Conservation (phyloP, 2,113 vertebrate genomes). For the Austrofundulus limnaeus region DNA sequence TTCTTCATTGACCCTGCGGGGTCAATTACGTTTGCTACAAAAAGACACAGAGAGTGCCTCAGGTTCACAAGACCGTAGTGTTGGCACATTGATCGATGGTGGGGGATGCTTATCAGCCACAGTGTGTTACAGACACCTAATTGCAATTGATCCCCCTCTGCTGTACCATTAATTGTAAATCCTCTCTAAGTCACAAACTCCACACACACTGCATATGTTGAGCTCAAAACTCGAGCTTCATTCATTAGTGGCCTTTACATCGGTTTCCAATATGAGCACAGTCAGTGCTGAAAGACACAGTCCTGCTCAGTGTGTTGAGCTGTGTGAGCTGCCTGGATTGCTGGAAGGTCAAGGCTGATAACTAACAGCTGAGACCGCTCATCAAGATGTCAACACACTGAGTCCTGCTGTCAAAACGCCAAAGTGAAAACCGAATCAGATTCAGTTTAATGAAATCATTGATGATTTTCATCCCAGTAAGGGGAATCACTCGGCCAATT, state of each 20-base stretch:
- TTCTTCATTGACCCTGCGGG: slow-evolving; percentile 65
- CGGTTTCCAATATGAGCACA: slow-evolving; percentile 61
- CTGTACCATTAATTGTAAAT: slow-evolving; percentile 77
- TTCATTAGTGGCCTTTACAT: slow-evolving; percentile 56
- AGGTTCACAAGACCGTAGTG: slow-evolving; percentile 44
- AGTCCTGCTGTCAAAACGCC: slow-evolving; percentile 30
- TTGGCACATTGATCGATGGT: slow-evolving; percentile 69
- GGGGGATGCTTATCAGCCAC: slow-evolving; percentile 71
- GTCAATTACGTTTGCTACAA: slow-evolving; percentile 63
- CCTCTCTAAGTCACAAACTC: slow-evolving; percentile 63
- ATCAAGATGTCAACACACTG: slow-evolving; percentile 51
- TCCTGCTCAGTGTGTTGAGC: slow-evolving; percentile 18
- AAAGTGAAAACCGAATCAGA: slow-evolving; percentile 25
- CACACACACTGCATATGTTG: slow-evolving; percentile 40
- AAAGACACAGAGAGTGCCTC: slow-evolving; percentile 40
- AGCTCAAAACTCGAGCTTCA: slow-evolving; percentile 66
- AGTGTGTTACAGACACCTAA: slow-evolving; percentile 75
- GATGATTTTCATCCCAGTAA: slow-evolving; percentile 8
- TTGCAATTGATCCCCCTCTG: slow-evolving; percentile 77
- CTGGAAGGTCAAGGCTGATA: slow-evolving; percentile 64
- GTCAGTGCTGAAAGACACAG: slow-evolving; percentile 29
- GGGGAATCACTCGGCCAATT: neutral
- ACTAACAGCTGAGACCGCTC: slow-evolving; percentile 30
- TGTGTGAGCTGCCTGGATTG: slow-evolving; percentile 1
- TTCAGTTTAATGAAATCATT: slow-evolving; percentile 3